These are phyloP conservation scores for Papilio machaon DNA, from an alignment of 1,140 invertebrate species.

Conservation along the genomic window DNA sequence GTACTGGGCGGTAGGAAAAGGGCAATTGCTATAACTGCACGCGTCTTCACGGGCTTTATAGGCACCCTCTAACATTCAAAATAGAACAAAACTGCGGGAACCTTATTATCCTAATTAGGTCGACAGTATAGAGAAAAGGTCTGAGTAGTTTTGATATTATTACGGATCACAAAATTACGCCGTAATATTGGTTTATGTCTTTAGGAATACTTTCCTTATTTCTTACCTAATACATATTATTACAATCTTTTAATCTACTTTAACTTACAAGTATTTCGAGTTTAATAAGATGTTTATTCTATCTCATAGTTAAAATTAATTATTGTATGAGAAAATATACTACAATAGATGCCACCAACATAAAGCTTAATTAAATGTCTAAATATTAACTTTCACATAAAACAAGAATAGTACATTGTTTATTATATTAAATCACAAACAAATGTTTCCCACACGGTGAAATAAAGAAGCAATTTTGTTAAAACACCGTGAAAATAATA, in stretches of 20 bases:
- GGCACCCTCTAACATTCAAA: background rate
- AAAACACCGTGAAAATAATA: conserved; percentile 4
- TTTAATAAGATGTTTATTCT: background rate
- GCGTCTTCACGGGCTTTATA: background rate
- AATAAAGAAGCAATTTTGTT: conserved; percentile 28
- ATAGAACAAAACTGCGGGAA: background rate
- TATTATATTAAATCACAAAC: background rate
- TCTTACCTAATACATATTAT: too few species aligned
- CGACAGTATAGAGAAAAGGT: background rate
- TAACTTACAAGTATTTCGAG: background rate
- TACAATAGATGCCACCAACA: background rate
- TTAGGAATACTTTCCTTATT: too few species aligned
- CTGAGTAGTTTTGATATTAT: background rate
- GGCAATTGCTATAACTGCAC: conserved; percentile 8
- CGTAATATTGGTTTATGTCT: too few species aligned
- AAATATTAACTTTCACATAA: conserved; percentile 16
- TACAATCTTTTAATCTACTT: background rate
- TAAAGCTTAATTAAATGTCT: background rate
- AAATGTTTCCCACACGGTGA: conserved; percentile 7
- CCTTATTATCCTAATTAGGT: background rate
- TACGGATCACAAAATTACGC: background rate
- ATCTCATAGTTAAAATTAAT: background rate
- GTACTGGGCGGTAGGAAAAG: conserved; percentile 2
- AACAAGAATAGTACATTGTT: conserved; percentile 1
- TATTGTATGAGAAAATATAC: background rate